A percentile compares a stretch with the other conserved stretches of the same genome.
These are phyloP conservation scores for Phthorimaea operculella DNA, from an alignment of 1,140 invertebrate genomes.

Conservation along the genomic window DNA sequence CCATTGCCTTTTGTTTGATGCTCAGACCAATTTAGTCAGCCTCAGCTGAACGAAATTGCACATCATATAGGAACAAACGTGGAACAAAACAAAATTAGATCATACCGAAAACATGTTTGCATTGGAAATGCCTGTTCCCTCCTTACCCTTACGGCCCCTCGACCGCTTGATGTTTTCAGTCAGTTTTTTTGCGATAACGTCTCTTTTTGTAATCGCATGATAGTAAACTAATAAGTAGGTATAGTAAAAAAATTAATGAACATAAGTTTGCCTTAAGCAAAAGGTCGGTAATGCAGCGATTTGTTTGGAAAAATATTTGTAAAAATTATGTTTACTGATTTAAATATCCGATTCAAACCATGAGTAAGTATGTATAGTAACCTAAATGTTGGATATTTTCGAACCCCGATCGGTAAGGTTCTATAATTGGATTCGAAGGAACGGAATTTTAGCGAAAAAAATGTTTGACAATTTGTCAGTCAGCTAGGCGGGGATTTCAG, in stretches of 20 bases:
- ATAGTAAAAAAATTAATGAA: too few relatives aligned
- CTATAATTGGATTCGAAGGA: slow-evolving; percentile 48
- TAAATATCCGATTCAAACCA: too few relatives aligned
- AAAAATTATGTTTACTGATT: too few relatives aligned
- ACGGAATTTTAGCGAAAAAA: slow-evolving; percentile 53
- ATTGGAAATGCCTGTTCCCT: slow-evolving; percentile 27
- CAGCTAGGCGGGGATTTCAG: slow-evolving; percentile 37
- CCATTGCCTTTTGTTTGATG: slow-evolving; percentile 27
- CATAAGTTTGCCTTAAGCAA: too few relatives aligned
- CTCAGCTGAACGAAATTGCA: slow-evolving; percentile 34
- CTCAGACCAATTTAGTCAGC: slow-evolving; percentile 28
- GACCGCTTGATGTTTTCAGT: slow-evolving; percentile 19
- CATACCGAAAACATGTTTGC: slow-evolving; percentile 28
- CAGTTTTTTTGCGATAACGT: slow-evolving; percentile 15
- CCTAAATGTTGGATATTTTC: too few relatives aligned
- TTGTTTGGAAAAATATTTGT: too few relatives aligned
- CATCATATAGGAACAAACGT: slow-evolving; percentile 30
- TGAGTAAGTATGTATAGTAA: too few relatives aligned
- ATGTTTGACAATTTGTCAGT: slow-evolving; percentile 54
- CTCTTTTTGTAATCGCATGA: slow-evolving; percentile 26
- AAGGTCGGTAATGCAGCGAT: too few relatives aligned
- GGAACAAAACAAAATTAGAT: slow-evolving; percentile 33
- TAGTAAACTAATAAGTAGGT: slow-evolving; percentile 5
- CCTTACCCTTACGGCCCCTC: slow-evolving; percentile 16
- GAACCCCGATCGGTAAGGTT: slow-evolving; percentile 31